A percentile compares a stretch with the other conserved stretches of the same genome.
Conservation (phyloP, 2,797 vertebrate genomes). For the Mus caroli region DNA sequence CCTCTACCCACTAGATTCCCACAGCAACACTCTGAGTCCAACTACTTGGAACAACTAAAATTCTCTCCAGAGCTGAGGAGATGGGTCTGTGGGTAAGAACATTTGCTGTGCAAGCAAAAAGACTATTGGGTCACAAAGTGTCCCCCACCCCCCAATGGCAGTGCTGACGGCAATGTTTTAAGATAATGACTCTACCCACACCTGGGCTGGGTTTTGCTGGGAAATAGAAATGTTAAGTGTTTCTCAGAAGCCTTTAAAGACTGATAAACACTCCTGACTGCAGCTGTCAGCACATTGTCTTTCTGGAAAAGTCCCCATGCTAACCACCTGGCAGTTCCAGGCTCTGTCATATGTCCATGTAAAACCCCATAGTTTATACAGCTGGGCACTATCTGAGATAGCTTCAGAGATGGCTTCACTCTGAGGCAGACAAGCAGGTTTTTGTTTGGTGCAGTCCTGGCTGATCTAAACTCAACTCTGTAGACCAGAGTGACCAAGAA, state of each 20-base stretch:
- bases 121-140: not conserved
- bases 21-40: not conserved
- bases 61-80: not conserved
- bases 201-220: not conserved
- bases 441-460: not conserved
- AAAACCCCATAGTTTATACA: not conserved
- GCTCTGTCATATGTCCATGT: not conserved
- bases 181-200: not conserved
- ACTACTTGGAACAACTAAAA: not conserved
- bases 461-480: not conserved
- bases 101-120: not conserved
- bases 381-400: not conserved
- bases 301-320: not conserved
- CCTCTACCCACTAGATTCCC: not conserved
- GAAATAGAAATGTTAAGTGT: not conserved
- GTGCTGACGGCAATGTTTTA: not conserved
- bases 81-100: not conserved
- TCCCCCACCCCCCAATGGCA: not conserved
- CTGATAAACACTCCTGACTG: not conserved
- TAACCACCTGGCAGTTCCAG: not conserved
- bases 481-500: not conserved
- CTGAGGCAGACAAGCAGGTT: not conserved
- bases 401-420: too few relatives aligned
- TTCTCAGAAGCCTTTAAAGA: not conserved
- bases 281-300: not conserved